These are phyloP conservation scores for Phragmatobia fuliginosa DNA, from an alignment of 2,888 invertebrate genomes.

Conservation along the genomic window DNA sequence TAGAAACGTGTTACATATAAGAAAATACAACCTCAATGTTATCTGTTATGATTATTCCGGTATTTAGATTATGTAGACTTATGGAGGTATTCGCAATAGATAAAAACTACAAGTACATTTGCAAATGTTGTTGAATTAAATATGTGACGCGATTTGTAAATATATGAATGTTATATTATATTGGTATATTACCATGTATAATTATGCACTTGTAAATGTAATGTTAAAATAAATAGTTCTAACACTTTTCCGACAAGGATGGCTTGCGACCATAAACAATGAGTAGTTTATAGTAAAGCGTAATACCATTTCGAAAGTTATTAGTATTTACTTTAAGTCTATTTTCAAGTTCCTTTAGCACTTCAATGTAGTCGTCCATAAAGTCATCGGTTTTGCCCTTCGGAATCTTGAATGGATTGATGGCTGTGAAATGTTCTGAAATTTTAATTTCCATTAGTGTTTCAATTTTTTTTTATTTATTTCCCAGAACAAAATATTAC, in stretches of 20 bases:
- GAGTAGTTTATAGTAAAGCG: slow-evolving; percentile 31
- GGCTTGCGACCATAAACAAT: slow-evolving; percentile 39
- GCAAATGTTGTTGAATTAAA: no score
- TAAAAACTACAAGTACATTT: background rate
- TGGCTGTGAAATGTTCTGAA: slow-evolving; percentile 88
- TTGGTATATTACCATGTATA: no score
- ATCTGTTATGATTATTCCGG: no score
- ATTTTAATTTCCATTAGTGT: slow-evolving; percentile 30
- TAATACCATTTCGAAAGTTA: slow-evolving; percentile 62
- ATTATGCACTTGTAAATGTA: no score
- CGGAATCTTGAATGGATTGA: slow-evolving; percentile 62
- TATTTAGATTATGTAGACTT: background rate
- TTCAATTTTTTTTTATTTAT: no score
- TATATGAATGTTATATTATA: no score
- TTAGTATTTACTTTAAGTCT: slow-evolving; percentile 60
- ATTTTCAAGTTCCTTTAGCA: slow-evolving; percentile 60
- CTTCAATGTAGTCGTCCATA: slow-evolving; percentile 79
- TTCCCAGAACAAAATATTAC: no score
- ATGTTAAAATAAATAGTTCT: background rate
- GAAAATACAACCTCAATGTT: no score
- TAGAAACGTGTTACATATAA: no score
- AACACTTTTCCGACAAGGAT: background rate
- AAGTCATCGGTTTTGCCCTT: slow-evolving; percentile 55
- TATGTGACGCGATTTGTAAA: background rate
- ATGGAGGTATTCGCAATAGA: background rate